Conservation (phyloP, 1,140 invertebrate species). For the Akabosia matsudoensis region DNA sequence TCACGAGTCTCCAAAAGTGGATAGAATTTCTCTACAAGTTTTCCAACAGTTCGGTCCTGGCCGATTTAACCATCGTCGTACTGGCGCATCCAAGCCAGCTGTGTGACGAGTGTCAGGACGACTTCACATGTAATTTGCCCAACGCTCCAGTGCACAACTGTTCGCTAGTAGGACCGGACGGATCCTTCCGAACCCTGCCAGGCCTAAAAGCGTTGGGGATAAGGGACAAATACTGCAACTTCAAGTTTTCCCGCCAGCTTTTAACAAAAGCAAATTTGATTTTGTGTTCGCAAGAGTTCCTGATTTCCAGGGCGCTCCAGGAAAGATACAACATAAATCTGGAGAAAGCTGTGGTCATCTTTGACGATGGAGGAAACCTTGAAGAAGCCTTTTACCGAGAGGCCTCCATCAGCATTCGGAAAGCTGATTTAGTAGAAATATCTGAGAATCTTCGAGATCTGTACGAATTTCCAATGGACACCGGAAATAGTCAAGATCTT, state of each 20-base stretch:
- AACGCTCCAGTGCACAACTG: not conserved
- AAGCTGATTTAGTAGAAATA: not conserved
- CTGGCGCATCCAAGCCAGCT: not conserved
- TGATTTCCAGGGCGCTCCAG: constrained; percentile 55
- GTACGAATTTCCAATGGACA: not conserved
- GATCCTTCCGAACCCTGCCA: not conserved
- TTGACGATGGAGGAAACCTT: constrained; percentile 64
- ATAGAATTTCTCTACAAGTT: not conserved
- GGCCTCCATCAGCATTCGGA: not conserved
- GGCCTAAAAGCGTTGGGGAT: not conserved
- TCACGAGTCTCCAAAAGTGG: not conserved
- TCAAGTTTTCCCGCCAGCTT: constrained; percentile 43
- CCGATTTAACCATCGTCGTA: not conserved
- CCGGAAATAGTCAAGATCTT: not conserved
- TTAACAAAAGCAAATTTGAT: constrained; percentile 56
- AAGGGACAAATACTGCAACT: not conserved
- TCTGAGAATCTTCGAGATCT: not conserved
- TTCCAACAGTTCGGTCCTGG: not conserved
- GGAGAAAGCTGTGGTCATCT: constrained; percentile 56
- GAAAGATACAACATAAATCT: constrained; percentile 54
- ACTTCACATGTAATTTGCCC: not conserved
- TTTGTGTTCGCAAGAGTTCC: constrained; percentile 63
- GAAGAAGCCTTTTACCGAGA: constrained; percentile 57
- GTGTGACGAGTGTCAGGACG: not conserved
- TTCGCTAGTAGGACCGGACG: not conserved